Base-by-base conservation (phyloP, 1,140 invertebrate species). In the Psilanteris sp. region DNA sequence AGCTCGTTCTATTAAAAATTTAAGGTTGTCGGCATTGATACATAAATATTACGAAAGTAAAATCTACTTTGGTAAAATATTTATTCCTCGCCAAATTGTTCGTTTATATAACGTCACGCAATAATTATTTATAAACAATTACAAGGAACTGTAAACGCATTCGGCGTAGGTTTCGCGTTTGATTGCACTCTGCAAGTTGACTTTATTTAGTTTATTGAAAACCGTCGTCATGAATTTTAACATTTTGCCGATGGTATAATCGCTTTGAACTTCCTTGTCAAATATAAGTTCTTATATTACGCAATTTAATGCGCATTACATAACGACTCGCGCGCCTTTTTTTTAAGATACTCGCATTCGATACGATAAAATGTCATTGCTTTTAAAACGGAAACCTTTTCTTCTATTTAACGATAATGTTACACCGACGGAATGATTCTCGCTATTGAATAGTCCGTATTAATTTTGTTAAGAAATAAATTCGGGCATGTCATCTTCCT, bases 341-440 rank as follows among this genome's bases (percentile, higher is more conserved):
- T 22, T 57, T n/a, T n/a, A n/a, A 32, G 32, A 43, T 16, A 32
- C 15, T 34, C 11, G 29, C 11, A n/a, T 43, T 57, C 18, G 27
- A 34, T 34, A 16, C 9, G 0, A 44, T 6, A 31, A 43, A 57
- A 57, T 43, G 37, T 11, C 27, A 43, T 43, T 57, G 26, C 27
- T 43, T n/a, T 9, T 8, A 3, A 6, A 57, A 57, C 44, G 27
- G 54, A 57, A 55, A 55, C 43, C 37, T 44, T 57, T 57, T 9
- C 13, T 15, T 41, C 4, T 5, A n/a, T 22, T 43, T 43, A 9
- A 29, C n/a, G n/a, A n/a, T n/a, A n/a, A n/a, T n/a, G n/a, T n/a
- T n/a, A n/a, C n/a, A n/a, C n/a, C n/a, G n/a, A n/a, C n/a, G n/a
- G n/a, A n/a, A n/a, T n/a, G n/a, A n/a, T n/a, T n/a, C n/a, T n/a